Conservation (phyloP, 2,888 invertebrate species). For the Harpalus rubripes region DNA sequence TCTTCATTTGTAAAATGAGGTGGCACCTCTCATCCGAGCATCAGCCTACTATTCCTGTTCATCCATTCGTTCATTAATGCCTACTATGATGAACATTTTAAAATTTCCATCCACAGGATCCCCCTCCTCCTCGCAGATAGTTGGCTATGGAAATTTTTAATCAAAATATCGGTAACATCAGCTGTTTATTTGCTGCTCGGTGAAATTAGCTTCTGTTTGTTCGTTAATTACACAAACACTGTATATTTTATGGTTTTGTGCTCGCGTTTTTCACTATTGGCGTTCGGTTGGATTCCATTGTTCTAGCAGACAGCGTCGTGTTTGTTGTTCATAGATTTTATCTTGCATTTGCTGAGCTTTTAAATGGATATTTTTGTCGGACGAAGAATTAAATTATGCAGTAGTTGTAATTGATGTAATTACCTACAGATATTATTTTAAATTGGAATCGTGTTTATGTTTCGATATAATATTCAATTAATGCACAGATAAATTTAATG, state of each 20-base stretch:
- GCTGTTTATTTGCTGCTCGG: conserved; percentile 58
- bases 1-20: conserved; percentile 13
- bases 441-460: no score
- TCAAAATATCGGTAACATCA: conserved; percentile 65
- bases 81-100: conserved; percentile 33
- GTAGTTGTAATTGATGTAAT: not conserved
- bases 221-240: conserved; percentile 56
- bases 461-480: no score
- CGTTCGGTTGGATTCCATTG: conserved; percentile 10
- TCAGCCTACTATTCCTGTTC: not conserved
- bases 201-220: conserved; percentile 58
- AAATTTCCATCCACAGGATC: conserved; percentile 11
- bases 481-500: no score
- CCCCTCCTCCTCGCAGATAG: not conserved
- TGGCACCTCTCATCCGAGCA: not conserved
- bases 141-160: conserved; percentile 61
- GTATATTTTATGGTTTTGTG: conserved; percentile 46
- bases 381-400: not conserved
- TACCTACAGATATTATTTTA: no score
- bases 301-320: not conserved
- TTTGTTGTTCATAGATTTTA: conserved; percentile 50
- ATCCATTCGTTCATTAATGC: conserved; percentile 10
- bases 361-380: conserved; percentile 1
- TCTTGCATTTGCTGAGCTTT: conserved; percentile 15
- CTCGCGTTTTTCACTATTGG: conserved; percentile 35